phyloP scores from a whole-genome alignment of 2,888 invertebrate species.

The Synergus gifuensis region DNA sequence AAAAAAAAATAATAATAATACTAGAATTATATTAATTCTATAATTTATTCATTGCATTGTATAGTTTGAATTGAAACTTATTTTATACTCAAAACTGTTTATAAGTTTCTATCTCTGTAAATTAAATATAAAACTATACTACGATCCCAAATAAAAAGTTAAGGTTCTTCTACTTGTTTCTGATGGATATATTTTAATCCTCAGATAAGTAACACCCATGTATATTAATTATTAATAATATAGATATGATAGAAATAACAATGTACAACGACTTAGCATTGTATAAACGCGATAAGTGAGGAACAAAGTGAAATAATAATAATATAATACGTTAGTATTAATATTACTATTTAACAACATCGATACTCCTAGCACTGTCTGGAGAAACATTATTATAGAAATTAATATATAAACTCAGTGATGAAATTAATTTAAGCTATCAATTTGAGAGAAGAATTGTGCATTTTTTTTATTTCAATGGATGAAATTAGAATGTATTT shows the following conservation, averaged over 20 bases:
- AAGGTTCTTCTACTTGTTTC: conserved; percentile 3
- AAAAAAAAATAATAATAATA: conserved; percentile 12
- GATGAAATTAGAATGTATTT: no score
- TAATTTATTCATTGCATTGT: conserved; percentile 57
- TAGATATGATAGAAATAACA: conserved; percentile 65
- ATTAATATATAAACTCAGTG: no score
- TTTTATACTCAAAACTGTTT: conserved; percentile 74
- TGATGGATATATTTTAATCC: conserved; percentile 66
- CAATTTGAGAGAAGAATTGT: no score
- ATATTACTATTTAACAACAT: conserved; percentile 35
- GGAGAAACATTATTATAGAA: no score
- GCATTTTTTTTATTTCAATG: no score
- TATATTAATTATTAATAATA: conserved; percentile 48
- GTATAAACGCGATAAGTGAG: conserved; percentile 68
- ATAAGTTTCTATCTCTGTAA: conserved; percentile 76
- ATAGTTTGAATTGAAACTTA: conserved; percentile 72
- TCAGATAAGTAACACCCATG: conserved; percentile 55
- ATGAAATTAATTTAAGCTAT: no score
- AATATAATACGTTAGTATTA: not conserved
- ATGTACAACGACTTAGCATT: conserved; percentile 76
- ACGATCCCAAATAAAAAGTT: not conserved
- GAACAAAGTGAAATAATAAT: conserved; percentile 60
- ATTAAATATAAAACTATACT: conserved; percentile 57
- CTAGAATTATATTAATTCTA: not conserved
- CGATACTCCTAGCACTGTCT: not conserved